These are phyloP conservation scores for Onchidella celtica DNA, from an alignment of 2,888 invertebrate species.

Conservation along the genomic window DNA sequence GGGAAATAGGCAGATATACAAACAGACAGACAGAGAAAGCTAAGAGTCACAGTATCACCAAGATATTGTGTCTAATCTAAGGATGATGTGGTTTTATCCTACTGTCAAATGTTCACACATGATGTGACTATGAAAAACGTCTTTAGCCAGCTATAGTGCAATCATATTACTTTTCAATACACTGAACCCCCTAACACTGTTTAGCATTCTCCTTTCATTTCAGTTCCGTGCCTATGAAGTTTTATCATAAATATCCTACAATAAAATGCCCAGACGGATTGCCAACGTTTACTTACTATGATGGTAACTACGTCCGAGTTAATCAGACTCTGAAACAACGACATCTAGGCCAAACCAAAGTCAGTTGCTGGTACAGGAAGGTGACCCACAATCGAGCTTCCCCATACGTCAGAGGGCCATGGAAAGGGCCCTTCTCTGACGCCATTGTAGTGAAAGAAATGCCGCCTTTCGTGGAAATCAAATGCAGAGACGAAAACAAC, in stretches of 20 bases:
- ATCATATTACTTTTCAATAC: too few species aligned
- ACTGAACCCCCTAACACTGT: too few species aligned
- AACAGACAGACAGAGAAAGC: too few species aligned
- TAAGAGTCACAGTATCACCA: too few species aligned
- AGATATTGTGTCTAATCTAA: too few species aligned
- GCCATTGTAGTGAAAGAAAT: conserved; percentile 41
- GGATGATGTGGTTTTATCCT: too few species aligned
- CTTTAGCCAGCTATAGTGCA: too few species aligned
- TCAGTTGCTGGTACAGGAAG: conserved; percentile 7
- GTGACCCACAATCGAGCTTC: not conserved
- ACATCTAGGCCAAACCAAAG: not conserved
- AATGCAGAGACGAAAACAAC: conserved; percentile 50
- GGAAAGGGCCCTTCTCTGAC: not conserved
- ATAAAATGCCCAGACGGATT: not conserved
- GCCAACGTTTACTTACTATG: conserved; percentile 13
- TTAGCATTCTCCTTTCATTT: too few species aligned
- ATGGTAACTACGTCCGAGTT: conserved; percentile 4
- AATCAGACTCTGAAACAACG: conserved; percentile 11
- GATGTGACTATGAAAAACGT: too few species aligned
- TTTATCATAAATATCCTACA: not conserved
- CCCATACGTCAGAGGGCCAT: not conserved
- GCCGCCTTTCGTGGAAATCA: conserved; percentile 59
- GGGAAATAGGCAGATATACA: too few species aligned
- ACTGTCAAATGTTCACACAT: too few species aligned
- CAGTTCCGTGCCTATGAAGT: conserved; percentile 13